These are phyloP conservation scores for Monochamus saltuarius DNA, from an alignment of 1,140 invertebrate species.

Conservation along the genomic window DNA sequence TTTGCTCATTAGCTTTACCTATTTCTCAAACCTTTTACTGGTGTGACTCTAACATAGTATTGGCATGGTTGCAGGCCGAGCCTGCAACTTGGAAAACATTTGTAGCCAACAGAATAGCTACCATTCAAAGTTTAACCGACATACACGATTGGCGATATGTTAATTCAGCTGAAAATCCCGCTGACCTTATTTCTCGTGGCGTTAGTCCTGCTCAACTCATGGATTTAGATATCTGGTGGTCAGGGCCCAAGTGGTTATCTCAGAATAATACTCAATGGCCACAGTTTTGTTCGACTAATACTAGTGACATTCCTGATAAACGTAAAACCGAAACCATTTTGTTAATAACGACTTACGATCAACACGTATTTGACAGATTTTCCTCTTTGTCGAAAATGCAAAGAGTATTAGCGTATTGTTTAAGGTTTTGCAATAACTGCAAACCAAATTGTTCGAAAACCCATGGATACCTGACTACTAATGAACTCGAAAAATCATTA, in stretches of 20 bases:
- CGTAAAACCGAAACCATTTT: too few species aligned
- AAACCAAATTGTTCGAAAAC: too few species aligned
- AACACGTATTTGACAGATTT: too few species aligned
- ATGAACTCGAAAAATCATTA: too few species aligned
- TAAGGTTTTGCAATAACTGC: too few species aligned
- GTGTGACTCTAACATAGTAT: slow-evolving; percentile 51
- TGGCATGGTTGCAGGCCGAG: slow-evolving; percentile 37
- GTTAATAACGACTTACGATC: too few species aligned
- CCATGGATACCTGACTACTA: too few species aligned
- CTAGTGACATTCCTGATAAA: too few species aligned
- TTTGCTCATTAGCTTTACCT: slow-evolving; percentile 12
- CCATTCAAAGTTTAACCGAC: slow-evolving; percentile 44
- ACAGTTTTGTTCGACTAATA: too few species aligned
- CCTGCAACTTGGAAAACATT: slow-evolving; percentile 40
- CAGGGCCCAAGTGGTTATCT: slow-evolving; percentile 29
- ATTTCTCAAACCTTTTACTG: slow-evolving; percentile 42
- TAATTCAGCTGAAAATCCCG: slow-evolving; percentile 47
- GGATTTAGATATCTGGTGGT: slow-evolving; percentile 45
- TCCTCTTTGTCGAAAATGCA: too few species aligned
- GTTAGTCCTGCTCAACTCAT: slow-evolving; percentile 31
- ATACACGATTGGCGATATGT: slow-evolving; percentile 47
- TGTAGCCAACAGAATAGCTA: slow-evolving; percentile 45
- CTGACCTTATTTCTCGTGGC: slow-evolving; percentile 53
- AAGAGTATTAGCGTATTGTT: too few species aligned
- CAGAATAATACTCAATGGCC: too few species aligned